Conservation (phyloP, 2,797 vertebrate species). For the Hemitrygon akajei region DNA sequence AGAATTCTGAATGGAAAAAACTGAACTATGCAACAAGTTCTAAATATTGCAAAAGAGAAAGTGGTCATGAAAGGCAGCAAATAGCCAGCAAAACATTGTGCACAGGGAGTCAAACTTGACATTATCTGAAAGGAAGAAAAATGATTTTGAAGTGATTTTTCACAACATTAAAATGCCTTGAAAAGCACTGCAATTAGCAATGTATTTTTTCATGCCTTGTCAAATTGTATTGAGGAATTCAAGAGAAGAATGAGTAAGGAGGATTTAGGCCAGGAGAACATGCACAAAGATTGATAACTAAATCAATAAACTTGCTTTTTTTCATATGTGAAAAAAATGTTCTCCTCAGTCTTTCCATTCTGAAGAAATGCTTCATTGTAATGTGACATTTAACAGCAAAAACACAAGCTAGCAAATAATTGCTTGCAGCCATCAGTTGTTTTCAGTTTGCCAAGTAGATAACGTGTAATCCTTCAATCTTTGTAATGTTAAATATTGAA, state of each 20-base stretch:
- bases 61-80: neutral
- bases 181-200: neutral
- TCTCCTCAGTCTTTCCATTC: neutral
- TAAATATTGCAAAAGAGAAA: neutral
- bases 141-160: neutral
- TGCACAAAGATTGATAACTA: neutral
- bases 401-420: neutral
- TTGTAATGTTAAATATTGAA: neutral
- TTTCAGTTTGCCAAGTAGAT: neutral
- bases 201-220: neutral
- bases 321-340: constrained; percentile 3
- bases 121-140: neutral
- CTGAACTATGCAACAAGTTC: neutral
- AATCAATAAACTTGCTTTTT: neutral
- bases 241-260: neutral
- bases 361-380: constrained; percentile 24
- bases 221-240: neutral
- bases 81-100: neutral
- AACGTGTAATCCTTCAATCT: constrained; percentile 13
- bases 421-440: constrained; percentile 20
- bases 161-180: neutral
- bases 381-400: constrained; percentile 3
- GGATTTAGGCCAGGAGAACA: neutral
- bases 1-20: neutral
- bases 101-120: neutral